A percentile compares a stretch with the other conserved stretches of the same genome.
Conservation (phyloP, 2,888 invertebrate species). For the Terebella lapidaria region DNA sequence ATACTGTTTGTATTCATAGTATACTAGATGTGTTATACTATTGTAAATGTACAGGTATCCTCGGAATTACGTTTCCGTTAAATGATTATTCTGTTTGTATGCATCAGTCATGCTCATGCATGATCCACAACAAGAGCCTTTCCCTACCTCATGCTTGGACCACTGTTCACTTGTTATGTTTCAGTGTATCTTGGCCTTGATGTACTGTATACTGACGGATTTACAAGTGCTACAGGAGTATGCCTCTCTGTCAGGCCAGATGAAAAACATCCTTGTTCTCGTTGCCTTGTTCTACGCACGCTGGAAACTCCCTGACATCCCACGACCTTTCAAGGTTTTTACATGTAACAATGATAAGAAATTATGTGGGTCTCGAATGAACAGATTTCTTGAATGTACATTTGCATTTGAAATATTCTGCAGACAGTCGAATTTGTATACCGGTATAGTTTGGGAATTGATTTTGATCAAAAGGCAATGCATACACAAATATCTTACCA, state of each 20-base stretch:
- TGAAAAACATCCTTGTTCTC: slow-evolving; percentile 17
- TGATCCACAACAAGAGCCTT: too few species aligned
- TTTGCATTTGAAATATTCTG: background rate
- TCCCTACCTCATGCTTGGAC: too few species aligned
- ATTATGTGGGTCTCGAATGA: background rate
- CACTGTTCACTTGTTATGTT: too few species aligned
- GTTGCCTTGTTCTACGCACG: slow-evolving; percentile 19
- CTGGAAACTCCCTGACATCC: slow-evolving; percentile 17
- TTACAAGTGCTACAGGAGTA: slow-evolving; percentile 18
- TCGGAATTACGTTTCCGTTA: too few species aligned
- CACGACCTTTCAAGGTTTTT: slow-evolving; percentile 19
- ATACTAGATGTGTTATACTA: background rate
- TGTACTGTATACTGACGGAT: slow-evolving; percentile 16
- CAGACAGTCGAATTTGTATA: too few species aligned
- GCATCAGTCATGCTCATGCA: too few species aligned
- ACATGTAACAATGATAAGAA: too few species aligned
- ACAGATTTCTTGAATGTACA: background rate
- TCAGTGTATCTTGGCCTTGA: slow-evolving; percentile 9
- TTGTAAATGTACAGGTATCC: too few species aligned
- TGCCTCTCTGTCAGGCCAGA: slow-evolving; percentile 19
- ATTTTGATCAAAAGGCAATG: too few species aligned
- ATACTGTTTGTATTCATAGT: background rate
- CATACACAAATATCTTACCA: too few species aligned
- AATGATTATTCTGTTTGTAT: too few species aligned
- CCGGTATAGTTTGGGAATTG: too few species aligned